phyloP scores from a whole-genome alignment of 2,113 vertebrate species.

The Callospermophilus lateralis region DNA sequence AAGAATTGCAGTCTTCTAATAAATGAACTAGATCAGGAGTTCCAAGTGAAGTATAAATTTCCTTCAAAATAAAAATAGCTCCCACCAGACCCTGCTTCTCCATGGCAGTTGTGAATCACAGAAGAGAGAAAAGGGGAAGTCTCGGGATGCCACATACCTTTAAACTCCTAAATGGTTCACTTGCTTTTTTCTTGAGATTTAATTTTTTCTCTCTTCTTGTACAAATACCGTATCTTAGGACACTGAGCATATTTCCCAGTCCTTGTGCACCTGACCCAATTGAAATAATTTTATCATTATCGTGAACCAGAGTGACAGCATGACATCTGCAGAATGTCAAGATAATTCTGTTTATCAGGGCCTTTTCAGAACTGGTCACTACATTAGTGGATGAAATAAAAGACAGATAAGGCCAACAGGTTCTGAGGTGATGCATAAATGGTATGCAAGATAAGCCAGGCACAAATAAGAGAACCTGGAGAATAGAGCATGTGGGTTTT shows the following conservation, averaged over 20 bases:
- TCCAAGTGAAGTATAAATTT: not conserved
- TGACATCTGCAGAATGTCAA: conserved; percentile 57
- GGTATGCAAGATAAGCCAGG: conserved; percentile 39
- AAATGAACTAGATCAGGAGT: not conserved
- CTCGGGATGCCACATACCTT: not conserved
- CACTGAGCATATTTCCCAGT: not conserved
- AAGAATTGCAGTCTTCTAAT: not conserved
- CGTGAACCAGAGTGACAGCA: not conserved
- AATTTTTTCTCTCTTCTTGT: not conserved
- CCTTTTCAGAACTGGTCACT: conserved; percentile 36
- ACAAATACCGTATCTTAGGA: not conserved
- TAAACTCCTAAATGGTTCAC: not conserved
- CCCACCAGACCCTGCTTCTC: not conserved
- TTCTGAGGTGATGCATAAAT: conserved; percentile 37
- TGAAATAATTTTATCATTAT: conserved; percentile 44
- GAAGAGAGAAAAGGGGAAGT: not conserved
- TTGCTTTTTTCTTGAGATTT: not conserved
- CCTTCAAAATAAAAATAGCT: not conserved
- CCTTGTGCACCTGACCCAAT: not conserved
- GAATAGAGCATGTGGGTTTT: not conserved
- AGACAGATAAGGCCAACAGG: conserved; percentile 35
- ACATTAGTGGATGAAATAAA: conserved; percentile 58
- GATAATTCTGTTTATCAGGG: conserved; percentile 54
- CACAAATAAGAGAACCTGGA: conserved; percentile 30
- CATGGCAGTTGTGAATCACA: not conserved